A percentile compares a stretch with the other conserved stretches of the same genome.
Conservation (phyloP, 2,888 invertebrate species). For the Pyrrhosoma nymphula region DNA sequence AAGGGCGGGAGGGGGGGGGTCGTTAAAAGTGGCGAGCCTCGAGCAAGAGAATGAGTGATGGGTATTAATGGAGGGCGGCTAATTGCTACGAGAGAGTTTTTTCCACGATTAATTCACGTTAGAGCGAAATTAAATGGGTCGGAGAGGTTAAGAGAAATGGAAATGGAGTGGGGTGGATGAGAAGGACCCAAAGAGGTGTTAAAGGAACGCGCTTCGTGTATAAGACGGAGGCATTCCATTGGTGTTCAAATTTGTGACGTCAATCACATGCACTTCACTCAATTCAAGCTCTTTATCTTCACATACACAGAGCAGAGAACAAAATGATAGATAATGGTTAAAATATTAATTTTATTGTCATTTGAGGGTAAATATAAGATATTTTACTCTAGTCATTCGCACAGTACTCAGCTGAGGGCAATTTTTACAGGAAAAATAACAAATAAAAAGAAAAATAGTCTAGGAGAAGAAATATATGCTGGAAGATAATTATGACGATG, state of each 20-base stretch:
- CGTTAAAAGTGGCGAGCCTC: background rate
- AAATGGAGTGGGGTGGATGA: background rate
- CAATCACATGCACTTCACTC: background rate
- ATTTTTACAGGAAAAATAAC: too few relatives aligned
- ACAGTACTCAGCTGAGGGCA: too few relatives aligned
- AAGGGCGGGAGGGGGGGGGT: background rate
- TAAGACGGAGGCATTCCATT: background rate
- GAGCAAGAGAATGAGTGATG: background rate
- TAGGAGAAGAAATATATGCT: too few relatives aligned
- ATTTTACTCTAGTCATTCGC: too few relatives aligned
- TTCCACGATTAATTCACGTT: background rate
- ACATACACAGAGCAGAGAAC: too few relatives aligned
- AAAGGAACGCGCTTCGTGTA: background rate
- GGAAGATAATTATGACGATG: too few relatives aligned
- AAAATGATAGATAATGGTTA: too few relatives aligned
- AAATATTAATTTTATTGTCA: too few relatives aligned
- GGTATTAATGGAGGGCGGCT: background rate
- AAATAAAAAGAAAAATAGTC: too few relatives aligned
- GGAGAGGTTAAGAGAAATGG: background rate
- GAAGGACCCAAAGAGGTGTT: background rate
- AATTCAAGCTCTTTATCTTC: background rate
- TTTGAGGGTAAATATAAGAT: too few relatives aligned
- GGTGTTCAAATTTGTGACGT: background rate
- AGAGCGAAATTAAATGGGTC: background rate
- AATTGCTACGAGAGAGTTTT: background rate